Percentiles rank a stretch among this genome's conserved stretches.
Evolutionary conservation across 2,797 vertebrate species (phyloP).

Genomic region (Apodemus agrarius): DNA sequence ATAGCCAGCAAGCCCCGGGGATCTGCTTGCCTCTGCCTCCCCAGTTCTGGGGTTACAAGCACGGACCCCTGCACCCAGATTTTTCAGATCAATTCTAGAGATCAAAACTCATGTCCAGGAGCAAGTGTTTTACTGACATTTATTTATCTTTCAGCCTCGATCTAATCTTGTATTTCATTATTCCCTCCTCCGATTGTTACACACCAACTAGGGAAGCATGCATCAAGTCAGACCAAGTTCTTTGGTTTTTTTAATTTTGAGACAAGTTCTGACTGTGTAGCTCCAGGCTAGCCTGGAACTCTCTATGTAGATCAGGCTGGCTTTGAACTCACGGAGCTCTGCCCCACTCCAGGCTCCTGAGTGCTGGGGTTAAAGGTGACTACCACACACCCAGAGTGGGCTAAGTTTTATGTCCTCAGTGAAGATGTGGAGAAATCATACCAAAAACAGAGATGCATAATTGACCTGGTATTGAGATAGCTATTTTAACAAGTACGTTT

Average conservation of each 20-base stretch:
- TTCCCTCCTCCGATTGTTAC: not conserved
- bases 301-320: not conserved
- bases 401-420: not conserved
- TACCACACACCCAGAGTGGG: not conserved
- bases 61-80: not conserved
- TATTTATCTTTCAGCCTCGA: not conserved
- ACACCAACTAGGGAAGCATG: not conserved
- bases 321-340: not conserved
- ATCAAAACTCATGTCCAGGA: not conserved
- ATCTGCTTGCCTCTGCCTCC: not conserved
- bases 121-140: not conserved
- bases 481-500: too few relatives aligned
- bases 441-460: constrained; percentile 8
- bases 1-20: not conserved
- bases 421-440: not conserved
- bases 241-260: not conserved
- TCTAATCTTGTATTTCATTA: not conserved
- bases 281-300: not conserved
- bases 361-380: not conserved
- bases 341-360: not conserved
- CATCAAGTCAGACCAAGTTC: not conserved
- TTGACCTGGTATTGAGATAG: not conserved
- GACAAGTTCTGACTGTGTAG: not conserved
- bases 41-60: not conserved
- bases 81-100: not conserved